Conservation (phyloP, 2,888 invertebrate genomes). For the Acronicta alni region DNA sequence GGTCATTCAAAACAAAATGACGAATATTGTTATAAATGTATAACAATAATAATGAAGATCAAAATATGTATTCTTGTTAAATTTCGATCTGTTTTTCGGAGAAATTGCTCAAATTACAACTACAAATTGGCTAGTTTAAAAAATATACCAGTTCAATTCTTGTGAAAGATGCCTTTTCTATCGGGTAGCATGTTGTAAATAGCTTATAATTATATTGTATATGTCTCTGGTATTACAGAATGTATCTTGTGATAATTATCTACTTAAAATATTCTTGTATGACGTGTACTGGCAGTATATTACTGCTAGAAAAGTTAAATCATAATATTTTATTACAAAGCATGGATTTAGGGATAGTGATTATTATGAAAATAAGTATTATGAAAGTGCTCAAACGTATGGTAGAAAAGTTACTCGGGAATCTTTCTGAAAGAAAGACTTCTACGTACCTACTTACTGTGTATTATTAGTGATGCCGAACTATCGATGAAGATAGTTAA, state of each 20-base stretch:
- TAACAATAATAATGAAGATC: no score
- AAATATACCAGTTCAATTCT: background rate
- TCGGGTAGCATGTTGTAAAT: slow-evolving; percentile 73
- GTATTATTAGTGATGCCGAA: no score
- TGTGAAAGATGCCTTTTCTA: slow-evolving; percentile 46
- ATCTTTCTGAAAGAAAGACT: slow-evolving; percentile 4
- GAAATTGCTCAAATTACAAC: no score
- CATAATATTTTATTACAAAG: slow-evolving; percentile 13
- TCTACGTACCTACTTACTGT: no score
- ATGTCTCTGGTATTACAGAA: slow-evolving; percentile 43
- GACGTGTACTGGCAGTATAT: slow-evolving; percentile 61
- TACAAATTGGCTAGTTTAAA: background rate
- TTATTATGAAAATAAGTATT: background rate
- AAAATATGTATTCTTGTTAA: no score
- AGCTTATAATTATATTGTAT: slow-evolving; percentile 46
- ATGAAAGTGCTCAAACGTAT: slow-evolving; percentile 16
- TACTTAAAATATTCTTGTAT: slow-evolving; percentile 27
- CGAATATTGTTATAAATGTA: no score
- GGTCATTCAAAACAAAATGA: no score
- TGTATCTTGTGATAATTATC: slow-evolving; percentile 44
- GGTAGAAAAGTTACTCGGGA: slow-evolving; percentile 3
- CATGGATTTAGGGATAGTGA: slow-evolving; percentile 18
- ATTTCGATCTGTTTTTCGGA: no score
- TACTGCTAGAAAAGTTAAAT: slow-evolving; percentile 57
- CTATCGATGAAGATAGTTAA: no score